Evolutionary conservation across 2,113 vertebrate species (phyloP), one percentile per base, ranked within the genome.

Genomic region (Phrynocephalus versicolor): DNA sequence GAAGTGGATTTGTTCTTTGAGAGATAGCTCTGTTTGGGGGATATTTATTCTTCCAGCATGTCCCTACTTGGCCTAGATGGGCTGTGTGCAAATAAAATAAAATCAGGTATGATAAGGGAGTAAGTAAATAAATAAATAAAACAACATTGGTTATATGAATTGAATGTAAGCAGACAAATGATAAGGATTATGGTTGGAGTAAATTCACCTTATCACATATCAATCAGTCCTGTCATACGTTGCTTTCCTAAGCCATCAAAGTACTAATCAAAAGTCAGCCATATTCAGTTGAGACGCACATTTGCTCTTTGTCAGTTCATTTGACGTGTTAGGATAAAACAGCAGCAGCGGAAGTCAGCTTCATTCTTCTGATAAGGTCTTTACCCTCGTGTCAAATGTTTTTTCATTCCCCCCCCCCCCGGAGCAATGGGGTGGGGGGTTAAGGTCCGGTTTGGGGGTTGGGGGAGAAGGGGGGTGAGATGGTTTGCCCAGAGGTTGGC

Each of bases 391-490:
- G 69, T 93, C 87, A 87, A 78, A 65, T 90, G 92, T 13, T 55
- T n/a, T 82, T 81, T 84, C 62, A 76, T 30, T 84, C 92, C 81
- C 93, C 87, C 94, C 94, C 82, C 93, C 86, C 94, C 88, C 87
- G 81, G 92, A 99, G 98, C 98, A 74, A 98, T 99, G 88, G 98
- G 98, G 86, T 97, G 97, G 86, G 91, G 99, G 83, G 95, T 97
- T 90, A 97, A 98, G 88, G 97, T 99, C 89, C 98, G 99, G 95
- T 98, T 97, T 45, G 99, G 94, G 99, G 99, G 91, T 95, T 99
- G 81, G 99, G 98, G 92, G 97, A 98, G 93, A 99, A 99, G 85
- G 97, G 97, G 85, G 97, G 99, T 76, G 97, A 98, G 94, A 92
- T 98, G 1, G 96, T 99, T 82, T 99, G 98, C 92, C 98, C 98